Evolutionary conservation across 1,140 invertebrate genomes (phyloP).

Genomic region (Oscheius sp.): DNA sequence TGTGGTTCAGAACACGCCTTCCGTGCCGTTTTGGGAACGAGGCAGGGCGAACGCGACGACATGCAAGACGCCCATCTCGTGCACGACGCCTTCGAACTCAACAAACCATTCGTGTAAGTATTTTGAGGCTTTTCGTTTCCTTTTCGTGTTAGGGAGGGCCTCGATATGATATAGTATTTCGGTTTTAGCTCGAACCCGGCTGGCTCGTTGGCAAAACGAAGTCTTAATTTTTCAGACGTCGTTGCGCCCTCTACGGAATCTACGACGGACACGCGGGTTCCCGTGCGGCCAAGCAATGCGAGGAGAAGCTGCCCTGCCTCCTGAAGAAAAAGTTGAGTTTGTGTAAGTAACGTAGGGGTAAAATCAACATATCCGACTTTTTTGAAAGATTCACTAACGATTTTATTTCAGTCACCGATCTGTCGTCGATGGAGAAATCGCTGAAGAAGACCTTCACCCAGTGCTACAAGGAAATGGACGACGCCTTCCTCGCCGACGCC

Average conservation of each 20-base stretch:
- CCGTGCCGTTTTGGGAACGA: background rate
- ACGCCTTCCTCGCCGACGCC: constrained; percentile 13
- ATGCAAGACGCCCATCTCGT: constrained; percentile 30
- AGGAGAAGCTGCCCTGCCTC: background rate
- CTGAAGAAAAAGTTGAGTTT: constrained; percentile 28
- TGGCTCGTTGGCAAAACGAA: background rate
- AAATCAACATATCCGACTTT: background rate
- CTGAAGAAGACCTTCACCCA: constrained; percentile 30
- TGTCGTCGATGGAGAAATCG: constrained; percentile 10
- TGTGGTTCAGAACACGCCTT: constrained; percentile 9
- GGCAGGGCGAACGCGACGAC: constrained; percentile 28
- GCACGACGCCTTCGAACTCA: background rate
- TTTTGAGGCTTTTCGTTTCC: background rate
- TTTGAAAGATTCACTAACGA: background rate
- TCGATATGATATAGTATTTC: background rate
- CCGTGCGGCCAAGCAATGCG: constrained; percentile 21
- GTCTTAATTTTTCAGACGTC: constrained; percentile 2
- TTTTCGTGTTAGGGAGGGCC: background rate
- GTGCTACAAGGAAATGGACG: constrained; percentile 18
- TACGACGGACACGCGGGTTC: constrained; percentile 32
- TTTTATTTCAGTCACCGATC: constrained; percentile 14
- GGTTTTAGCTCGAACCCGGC: background rate
- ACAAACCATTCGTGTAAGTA: constrained; percentile 21
- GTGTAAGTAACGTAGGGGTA: constrained; percentile 8
- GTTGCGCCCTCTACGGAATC: constrained; percentile 20